Evolutionary conservation across 2,797 vertebrate genomes (phyloP), one percentile per base, ranked within the genome.

Genomic region (Neosalanx taihuensis): DNA sequence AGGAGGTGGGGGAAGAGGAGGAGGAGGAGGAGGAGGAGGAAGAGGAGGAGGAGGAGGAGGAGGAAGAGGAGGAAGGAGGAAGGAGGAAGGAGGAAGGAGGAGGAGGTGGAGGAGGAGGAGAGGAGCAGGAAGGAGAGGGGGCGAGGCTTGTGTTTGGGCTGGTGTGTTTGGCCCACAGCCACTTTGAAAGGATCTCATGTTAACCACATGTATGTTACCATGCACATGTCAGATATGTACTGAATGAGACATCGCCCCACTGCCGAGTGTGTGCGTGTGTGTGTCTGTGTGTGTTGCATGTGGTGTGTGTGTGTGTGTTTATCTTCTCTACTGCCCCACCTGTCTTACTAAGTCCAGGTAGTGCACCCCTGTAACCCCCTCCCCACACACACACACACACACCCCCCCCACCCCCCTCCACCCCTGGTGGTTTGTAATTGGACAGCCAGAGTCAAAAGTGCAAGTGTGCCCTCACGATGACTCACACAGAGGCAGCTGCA

Each of bases 391-490:
- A n/a, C n/a, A n/a, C 33, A 72, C 73, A 62, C 76, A 70, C 75
- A 74, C 74, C 79, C 69, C 64, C 80, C 49, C 7, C 67, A 81
- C 72, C 51, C 41, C 41, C 64, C 20, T 5, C 3, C 37, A 78
- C 74, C n/a, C 35, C 35, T 6, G 2, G 35, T 37, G 35, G 35
- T 37, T 3, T 37, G 35, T 4, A 4, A 30, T 1, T 15, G 29
- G 5, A 30, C 23, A 13, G 9, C 79, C 1, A 23, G 81, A 90
- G 88, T 91, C 88, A 90, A 91, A 89, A 89, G 88, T 91, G 86
- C 89, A 90, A 90, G 88, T 87, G 87, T 86, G 85, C 84, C 82
- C 80, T 82, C 89, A 74, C 49, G 85, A 88, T 90, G 89, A 91
- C 82, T 91, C 89, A 90, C 84, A 80, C 81, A 80, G 80, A 88